Evolutionary conservation across 2,797 vertebrate species (phyloP), one percentile per base, ranked within the genome.

Genomic region (Sebastes cheni): DNA sequence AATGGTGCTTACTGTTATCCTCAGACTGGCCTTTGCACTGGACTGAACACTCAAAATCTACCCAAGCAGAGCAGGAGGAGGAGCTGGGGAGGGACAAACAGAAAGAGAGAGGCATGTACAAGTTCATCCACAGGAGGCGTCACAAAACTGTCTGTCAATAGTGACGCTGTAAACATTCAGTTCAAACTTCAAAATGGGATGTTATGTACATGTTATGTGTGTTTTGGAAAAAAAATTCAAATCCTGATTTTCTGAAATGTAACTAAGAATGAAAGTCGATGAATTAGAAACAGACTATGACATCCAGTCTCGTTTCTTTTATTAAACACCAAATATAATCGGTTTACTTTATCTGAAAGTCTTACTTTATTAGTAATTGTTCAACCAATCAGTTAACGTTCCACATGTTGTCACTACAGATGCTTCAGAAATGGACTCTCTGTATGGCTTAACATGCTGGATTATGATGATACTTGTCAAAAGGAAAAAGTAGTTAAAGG

Each of bases 21-120:
- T 60, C 61, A 39, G 55, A 39, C 46, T 92, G 93, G 80, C 84
- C 95, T 95, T 95, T 93, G 94, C 75, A 67, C 93, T 86, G 39
- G 52, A 82, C 86, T 52, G 39, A 78, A 55, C 72, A 59, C 59
- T 65, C 72, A 74, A 66, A 88, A 86, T 80, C 13, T 74, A 25
- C 50, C 68, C 61, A 84, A 87, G 86, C 71, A 89, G 79, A 72
- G 50, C 25, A 29, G 39, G 72, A 86, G 78, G 67, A 75, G 79
- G 75, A 72, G 75, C 34, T 7, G 20, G 42, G 30, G 46, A 39
- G 18, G 23, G 13, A 30, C 3, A 25, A 12, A 16, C 1, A 4
- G 20, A 34, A 3, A 36, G 16, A n/a, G 13, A 22, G 11, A 32
- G 22, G 2, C 20, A 8, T 22, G 32, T 29, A 10, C 5, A 52